Evolutionary conservation across 2,888 invertebrate species (phyloP).

Genomic region (Eupithecia insigniata): DNA sequence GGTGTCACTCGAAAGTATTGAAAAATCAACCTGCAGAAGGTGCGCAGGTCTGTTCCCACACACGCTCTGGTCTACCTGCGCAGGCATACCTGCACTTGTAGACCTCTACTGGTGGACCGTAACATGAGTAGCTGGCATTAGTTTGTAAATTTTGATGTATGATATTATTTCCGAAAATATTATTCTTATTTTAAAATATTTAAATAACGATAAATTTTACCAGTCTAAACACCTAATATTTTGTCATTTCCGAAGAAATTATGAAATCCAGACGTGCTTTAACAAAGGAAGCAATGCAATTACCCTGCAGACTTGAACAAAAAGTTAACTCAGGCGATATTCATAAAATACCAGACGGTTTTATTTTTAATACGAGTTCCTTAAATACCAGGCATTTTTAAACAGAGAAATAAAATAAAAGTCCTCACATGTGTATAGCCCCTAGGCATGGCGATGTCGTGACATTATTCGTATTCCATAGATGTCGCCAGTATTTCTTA

Average conservation of each 20-base stretch:
- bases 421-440: slow-evolving; percentile 17
- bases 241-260: background rate
- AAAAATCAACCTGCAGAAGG: too few relatives aligned
- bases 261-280: background rate
- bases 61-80: too few relatives aligned
- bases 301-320: slow-evolving; percentile 1
- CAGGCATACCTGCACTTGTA: too few relatives aligned
- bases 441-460: slow-evolving; percentile 25
- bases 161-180: too few relatives aligned
- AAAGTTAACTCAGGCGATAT: slow-evolving; percentile 1
- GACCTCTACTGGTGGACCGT: too few relatives aligned
- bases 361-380: background rate
- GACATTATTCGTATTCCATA: slow-evolving; percentile 38
- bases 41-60: too few relatives aligned
- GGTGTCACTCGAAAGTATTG: too few relatives aligned
- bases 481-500: slow-evolving; percentile 31
- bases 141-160: background rate
- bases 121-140: too few relatives aligned
- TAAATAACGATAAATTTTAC: too few relatives aligned
- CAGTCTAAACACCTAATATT: background rate
- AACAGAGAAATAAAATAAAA: slow-evolving; percentile 8
- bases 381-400: slow-evolving; percentile 12
- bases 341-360: background rate
- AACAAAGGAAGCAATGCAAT: slow-evolving; percentile 2
- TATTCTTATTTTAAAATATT: background rate